A percentile compares a stretch with the other conserved stretches of the same genome.
Conservation (phyloP, 2,797 vertebrate species). For the Sebastes cheni region DNA sequence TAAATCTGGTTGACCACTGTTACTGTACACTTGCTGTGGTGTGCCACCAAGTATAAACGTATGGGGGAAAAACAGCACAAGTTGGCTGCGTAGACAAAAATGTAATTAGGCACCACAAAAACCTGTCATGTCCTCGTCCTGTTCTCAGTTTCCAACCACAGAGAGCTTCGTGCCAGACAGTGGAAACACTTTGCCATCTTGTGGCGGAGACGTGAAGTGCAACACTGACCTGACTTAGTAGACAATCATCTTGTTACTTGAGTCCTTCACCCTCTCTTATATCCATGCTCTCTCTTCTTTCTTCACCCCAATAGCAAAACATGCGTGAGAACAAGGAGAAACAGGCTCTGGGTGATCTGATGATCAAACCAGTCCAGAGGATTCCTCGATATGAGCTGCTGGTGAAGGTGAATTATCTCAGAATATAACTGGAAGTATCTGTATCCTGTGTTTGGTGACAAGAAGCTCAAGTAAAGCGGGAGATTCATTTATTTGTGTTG, state of each 20-base stretch:
- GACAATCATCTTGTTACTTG: neutral
- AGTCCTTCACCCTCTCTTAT: neutral
- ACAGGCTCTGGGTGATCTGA: constrained; percentile 94
- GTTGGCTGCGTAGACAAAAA: constrained; percentile 10
- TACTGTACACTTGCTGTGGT: neutral
- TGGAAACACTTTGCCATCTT: constrained; percentile 45
- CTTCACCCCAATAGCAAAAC: constrained; percentile 87
- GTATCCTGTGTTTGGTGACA: neutral
- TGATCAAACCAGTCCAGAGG: constrained; percentile 98
- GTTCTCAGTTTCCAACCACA: constrained; percentile 14
- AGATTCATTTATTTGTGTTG: neutral
- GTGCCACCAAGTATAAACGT: constrained; percentile 6
- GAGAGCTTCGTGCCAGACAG: neutral
- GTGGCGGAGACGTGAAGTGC: constrained; percentile 29
- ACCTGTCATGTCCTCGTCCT: constrained; percentile 8
- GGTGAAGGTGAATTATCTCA: constrained; percentile 87
- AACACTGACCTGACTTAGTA: neutral
- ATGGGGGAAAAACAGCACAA: neutral
- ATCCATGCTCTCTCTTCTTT: neutral
- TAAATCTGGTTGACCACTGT: neutral
- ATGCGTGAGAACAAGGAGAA: constrained; percentile 99
- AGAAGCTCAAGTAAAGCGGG: too few relatives aligned
- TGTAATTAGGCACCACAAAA: constrained; percentile 15
- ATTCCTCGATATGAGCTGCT: constrained; percentile 97
- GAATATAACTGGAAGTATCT: neutral